Evolutionary conservation across 2,888 invertebrate species (phyloP).

Genomic region (Idaea dimidiata): DNA sequence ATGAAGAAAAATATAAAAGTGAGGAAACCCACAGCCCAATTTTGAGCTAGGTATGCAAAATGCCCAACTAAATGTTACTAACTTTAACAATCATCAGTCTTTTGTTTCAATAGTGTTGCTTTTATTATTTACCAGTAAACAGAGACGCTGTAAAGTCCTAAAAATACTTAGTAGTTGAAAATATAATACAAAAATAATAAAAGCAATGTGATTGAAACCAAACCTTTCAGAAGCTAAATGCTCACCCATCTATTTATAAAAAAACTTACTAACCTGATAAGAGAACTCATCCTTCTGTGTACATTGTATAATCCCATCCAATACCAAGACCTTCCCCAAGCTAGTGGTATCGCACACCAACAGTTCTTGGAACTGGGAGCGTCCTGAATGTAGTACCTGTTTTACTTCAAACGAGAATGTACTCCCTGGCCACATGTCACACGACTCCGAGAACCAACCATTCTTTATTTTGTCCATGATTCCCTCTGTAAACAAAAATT

Average conservation of each 20-base stretch:
- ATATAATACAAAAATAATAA: too few species aligned
- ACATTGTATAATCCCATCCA: slow-evolving; percentile 98
- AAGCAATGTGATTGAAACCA: too few species aligned
- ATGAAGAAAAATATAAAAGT: too few species aligned
- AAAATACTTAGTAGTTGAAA: too few species aligned
- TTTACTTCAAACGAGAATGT: slow-evolving; percentile 93
- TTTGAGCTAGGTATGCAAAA: too few species aligned
- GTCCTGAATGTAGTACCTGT: slow-evolving; percentile 87
- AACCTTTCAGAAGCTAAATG: too few species aligned
- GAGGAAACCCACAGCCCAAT: too few species aligned
- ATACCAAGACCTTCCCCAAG: slow-evolving; percentile 92
- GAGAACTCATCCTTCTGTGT: slow-evolving; percentile 97
- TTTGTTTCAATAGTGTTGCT: too few species aligned
- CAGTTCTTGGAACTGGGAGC: slow-evolving; percentile 92
- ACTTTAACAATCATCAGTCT: too few species aligned
- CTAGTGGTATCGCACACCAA: slow-evolving; percentile 88
- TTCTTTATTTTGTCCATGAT: slow-evolving; percentile 86
- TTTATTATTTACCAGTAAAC: too few species aligned
- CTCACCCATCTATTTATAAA: background rate
- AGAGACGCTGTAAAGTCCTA: too few species aligned
- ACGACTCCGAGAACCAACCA: slow-evolving; percentile 97
- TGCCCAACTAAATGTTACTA: too few species aligned
- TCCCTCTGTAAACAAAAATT: background rate
- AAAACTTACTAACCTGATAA: slow-evolving; percentile 85
- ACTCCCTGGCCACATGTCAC: slow-evolving; percentile 94